Base-by-base conservation (phyloP, 2,113 vertebrate genomes). In the Vombatus ursinus region DNA sequence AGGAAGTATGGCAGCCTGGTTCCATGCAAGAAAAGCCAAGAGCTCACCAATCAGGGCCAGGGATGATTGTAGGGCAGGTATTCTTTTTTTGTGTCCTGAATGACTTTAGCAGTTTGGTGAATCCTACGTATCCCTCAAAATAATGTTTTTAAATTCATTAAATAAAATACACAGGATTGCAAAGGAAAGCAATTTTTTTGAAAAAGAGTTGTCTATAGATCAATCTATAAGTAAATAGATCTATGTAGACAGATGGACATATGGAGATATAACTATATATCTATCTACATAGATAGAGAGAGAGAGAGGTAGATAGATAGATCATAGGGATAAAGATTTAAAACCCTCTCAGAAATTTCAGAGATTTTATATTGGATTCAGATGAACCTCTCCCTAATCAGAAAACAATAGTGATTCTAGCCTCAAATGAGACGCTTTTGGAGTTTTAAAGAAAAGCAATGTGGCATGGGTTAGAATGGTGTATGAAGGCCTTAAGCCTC, bases 401-500 rank as follows among this genome's bases (percentile, higher is more conserved):
- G 90, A 96, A 96, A 37, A 96, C 50, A 97, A 44, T 23, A 96
- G 92, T 91, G 16, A 84, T 44, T 84, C 44, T 84, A 97, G 90
- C 47, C 52, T 96, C 94, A 96, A 95, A 90, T 57, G 90, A 95
- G 94, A 92, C 92, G 90, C 54, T 97, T 93, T 92, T 95, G 91
- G 53, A 61, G 90, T 91, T 93, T 48, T 92, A 94, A 52, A 47
- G 95, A n/a, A 44, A 95, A 96, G 91, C 49, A 77, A 89, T 94
- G 23, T 49, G 91, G 93, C 84, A 57, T 49, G 52, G 44, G 93
- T 94, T 96, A 50, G 90, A 44, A 3, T 50, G 77, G 90, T 49
- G 92, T 3, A 0, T 84, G 24, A 12, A 92, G n/a, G 49, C 90
- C 22, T 23, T 54, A 61, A 61, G 91, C 53, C 94, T 51, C 54